phyloP scores from a whole-genome alignment of 1,140 invertebrate species.

The Dreissena polymorpha region DNA sequence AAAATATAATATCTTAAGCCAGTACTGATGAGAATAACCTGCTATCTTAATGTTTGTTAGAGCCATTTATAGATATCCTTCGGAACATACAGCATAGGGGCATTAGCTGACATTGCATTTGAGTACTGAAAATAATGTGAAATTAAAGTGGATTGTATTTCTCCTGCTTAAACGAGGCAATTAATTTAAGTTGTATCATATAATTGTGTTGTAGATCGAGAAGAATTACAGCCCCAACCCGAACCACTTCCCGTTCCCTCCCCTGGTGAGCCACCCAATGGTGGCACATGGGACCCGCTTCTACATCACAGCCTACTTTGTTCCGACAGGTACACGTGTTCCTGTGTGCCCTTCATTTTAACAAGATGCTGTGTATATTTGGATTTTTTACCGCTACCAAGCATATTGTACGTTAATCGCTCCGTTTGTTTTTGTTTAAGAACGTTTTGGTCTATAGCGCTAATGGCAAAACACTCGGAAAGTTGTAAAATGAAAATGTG shows the following conservation, averaged over 20 bases:
- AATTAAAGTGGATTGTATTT: too few relatives aligned
- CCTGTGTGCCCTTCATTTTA: background rate
- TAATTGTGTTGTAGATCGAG: constrained; percentile 18
- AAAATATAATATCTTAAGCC: too few relatives aligned
- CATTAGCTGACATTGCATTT: too few relatives aligned
- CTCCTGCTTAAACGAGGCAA: background rate
- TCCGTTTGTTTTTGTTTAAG: background rate
- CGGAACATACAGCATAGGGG: too few relatives aligned
- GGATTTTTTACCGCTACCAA: too few relatives aligned
- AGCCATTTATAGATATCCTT: too few relatives aligned
- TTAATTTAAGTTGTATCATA: constrained; percentile 4
- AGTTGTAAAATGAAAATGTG: background rate
- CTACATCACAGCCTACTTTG: constrained; percentile 60
- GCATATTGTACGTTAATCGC: too few relatives aligned
- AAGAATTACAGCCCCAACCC: constrained; percentile 30
- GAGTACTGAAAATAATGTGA: too few relatives aligned
- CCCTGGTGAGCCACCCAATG: constrained; percentile 9
- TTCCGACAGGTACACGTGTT: constrained; percentile 52
- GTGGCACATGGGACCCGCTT: constrained; percentile 38
- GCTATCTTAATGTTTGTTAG: too few relatives aligned
- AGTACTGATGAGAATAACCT: too few relatives aligned
- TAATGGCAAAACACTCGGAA: background rate
- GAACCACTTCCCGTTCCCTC: constrained; percentile 16
- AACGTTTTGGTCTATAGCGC: background rate
- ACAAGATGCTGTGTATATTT: background rate